Conservation (phyloP, 1,140 invertebrate genomes). For the Scaptomyza graminum region DNA sequence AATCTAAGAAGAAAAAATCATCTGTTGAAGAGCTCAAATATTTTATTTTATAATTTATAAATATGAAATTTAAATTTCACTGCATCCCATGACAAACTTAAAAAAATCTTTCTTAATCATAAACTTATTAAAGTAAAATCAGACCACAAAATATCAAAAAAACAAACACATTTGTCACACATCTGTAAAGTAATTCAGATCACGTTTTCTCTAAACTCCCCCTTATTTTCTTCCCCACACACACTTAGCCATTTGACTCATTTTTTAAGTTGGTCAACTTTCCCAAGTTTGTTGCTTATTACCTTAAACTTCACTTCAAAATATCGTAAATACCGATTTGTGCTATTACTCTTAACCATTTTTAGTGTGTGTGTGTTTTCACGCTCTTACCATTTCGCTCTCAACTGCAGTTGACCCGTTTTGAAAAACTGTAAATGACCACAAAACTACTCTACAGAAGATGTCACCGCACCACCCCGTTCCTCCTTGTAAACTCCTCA, state of each 20-base stretch:
- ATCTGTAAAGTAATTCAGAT: too few species aligned
- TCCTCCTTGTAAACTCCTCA: background rate
- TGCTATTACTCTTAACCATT: constrained; percentile 6
- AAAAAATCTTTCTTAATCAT: too few species aligned
- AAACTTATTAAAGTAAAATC: too few species aligned
- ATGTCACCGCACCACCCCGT: constrained; percentile 9
- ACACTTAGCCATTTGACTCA: background rate
- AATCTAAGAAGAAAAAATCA: too few species aligned
- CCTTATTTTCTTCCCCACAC: too few species aligned
- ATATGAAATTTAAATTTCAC: too few species aligned
- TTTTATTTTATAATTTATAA: too few species aligned
- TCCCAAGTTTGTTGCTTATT: constrained; percentile 20
- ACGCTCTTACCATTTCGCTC: constrained; percentile 3
- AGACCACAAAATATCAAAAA: too few species aligned
- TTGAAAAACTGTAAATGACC: constrained; percentile 32
- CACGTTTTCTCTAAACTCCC: background rate
- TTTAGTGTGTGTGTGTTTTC: background rate
- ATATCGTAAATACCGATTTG: constrained; percentile 18
- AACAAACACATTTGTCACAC: too few species aligned
- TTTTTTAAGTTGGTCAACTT: constrained; percentile 19
- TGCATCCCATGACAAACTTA: too few species aligned
- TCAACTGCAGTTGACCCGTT: constrained; percentile 31
- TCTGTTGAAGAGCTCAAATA: too few species aligned
- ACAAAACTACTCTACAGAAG: constrained; percentile 25
- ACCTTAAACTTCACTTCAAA: constrained; percentile 19